Conservation (phyloP, 2,797 vertebrate genomes). For the Dromococcyx pavoninus region DNA sequence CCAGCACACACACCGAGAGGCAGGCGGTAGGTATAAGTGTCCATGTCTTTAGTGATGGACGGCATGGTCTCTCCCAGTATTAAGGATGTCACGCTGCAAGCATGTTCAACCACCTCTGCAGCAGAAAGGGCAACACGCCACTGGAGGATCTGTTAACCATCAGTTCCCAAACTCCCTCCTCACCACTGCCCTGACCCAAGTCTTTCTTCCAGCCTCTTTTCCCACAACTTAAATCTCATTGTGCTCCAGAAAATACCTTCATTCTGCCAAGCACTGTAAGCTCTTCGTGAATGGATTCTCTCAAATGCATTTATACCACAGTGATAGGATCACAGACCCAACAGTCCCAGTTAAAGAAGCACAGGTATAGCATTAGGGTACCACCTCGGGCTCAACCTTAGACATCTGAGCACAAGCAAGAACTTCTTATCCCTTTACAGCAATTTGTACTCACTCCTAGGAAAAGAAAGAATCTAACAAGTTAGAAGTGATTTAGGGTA, state of each 20-base stretch:
- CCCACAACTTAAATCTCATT: neutral
- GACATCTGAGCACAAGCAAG: neutral
- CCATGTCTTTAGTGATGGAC: slow-evolving; percentile 96
- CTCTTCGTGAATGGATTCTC: neutral
- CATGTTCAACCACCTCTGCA: slow-evolving; percentile 95
- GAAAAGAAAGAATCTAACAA: neutral
- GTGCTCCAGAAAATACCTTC: neutral
- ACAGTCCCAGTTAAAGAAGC: neutral
- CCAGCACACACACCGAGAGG: slow-evolving; percentile 93
- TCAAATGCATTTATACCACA: neutral
- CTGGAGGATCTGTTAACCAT: neutral
- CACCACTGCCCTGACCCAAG: neutral
- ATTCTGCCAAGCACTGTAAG: neutral
- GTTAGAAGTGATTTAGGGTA: neutral
- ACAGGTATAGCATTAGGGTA: neutral
- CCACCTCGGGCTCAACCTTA: neutral
- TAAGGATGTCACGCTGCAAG: slow-evolving; percentile 93
- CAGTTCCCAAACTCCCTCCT: neutral
- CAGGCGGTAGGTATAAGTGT: slow-evolving; percentile 90
- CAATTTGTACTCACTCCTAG: neutral
- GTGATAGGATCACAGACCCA: neutral
- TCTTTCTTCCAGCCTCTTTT: neutral
- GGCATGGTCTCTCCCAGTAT: slow-evolving; percentile 95
- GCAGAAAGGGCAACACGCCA: slow-evolving; percentile 27
- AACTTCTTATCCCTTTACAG: neutral